Evolutionary conservation across 1,140 invertebrate species (phyloP).

Genomic region (Pachypeltis micranthus): DNA sequence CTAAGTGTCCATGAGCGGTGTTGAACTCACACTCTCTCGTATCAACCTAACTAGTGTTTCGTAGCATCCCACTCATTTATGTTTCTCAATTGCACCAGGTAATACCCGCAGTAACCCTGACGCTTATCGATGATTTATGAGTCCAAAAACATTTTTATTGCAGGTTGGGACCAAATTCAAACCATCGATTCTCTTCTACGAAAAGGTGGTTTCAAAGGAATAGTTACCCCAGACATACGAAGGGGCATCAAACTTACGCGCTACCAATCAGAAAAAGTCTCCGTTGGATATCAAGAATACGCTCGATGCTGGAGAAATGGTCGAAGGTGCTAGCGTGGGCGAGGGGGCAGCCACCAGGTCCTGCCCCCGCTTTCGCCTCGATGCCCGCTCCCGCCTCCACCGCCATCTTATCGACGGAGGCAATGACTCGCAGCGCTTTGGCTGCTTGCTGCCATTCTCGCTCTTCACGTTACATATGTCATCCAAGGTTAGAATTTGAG

Average conservation of each 20-base stretch:
- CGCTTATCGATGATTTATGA: neutral
- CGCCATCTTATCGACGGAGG: neutral
- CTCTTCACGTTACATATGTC: neutral
- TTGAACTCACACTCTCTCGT: too few species aligned
- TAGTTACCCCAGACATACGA: conserved; percentile 76
- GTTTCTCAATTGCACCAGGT: neutral
- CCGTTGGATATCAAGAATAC: conserved; percentile 72
- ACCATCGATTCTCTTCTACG: conserved; percentile 94
- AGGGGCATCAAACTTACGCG: conserved; percentile 84
- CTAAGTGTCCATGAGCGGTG: too few species aligned
- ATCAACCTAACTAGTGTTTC: neutral
- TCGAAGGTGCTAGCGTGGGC: conserved; percentile 44
- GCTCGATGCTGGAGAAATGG: conserved; percentile 44
- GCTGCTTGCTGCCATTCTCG: conserved; percentile 9
- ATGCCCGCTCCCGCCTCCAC: neutral
- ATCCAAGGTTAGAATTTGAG: neutral
- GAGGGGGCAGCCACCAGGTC: conserved; percentile 21
- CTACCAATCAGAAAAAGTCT: conserved; percentile 83
- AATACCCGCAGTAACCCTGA: neutral
- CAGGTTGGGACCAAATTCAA: conserved; percentile 89
- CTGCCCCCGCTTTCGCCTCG: conserved; percentile 8
- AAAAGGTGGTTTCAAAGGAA: conserved; percentile 91
- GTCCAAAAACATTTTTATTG: too few species aligned
- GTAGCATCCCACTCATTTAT: neutral
- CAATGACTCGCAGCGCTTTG: conserved; percentile 10